These are phyloP conservation scores for Delichon dasypus DNA, from an alignment of 2,797 vertebrate genomes.

Conservation along the genomic window DNA sequence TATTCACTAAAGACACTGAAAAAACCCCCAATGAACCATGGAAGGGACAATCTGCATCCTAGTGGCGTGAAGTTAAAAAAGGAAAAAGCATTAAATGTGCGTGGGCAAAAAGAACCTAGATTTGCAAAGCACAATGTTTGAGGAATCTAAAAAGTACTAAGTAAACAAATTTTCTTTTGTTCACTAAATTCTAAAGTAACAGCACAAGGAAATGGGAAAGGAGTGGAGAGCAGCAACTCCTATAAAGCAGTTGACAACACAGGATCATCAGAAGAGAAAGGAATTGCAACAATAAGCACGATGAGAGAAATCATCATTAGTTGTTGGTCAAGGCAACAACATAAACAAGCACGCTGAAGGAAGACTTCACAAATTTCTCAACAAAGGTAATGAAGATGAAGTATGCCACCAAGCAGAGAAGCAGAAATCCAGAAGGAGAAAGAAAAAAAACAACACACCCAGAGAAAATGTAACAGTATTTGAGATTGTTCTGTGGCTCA, in stretches of 20 bases:
- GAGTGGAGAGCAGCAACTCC: background rate
- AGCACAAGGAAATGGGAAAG: background rate
- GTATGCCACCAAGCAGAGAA: background rate
- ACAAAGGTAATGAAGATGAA: background rate
- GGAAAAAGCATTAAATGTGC: background rate
- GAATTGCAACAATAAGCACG: background rate
- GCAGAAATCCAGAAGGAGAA: background rate
- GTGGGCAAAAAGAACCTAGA: background rate
- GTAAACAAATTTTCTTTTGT: background rate
- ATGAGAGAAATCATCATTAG: background rate
- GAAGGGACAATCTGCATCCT: background rate
- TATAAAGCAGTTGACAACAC: background rate
- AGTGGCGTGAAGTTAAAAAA: background rate
- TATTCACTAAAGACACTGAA: background rate
- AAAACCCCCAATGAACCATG: rapidly evolving
- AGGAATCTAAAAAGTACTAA: background rate
- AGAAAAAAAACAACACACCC: background rate
- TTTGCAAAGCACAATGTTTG: background rate
- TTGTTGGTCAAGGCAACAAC: background rate
- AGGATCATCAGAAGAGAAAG: background rate
- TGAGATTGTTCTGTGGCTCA: background rate
- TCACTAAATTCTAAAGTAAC: background rate
- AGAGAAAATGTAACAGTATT: background rate
- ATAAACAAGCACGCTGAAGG: background rate
- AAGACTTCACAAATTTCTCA: background rate